These are phyloP conservation scores for Glomeris marginata DNA, from an alignment of 2,888 invertebrate species.

Conservation along the genomic window DNA sequence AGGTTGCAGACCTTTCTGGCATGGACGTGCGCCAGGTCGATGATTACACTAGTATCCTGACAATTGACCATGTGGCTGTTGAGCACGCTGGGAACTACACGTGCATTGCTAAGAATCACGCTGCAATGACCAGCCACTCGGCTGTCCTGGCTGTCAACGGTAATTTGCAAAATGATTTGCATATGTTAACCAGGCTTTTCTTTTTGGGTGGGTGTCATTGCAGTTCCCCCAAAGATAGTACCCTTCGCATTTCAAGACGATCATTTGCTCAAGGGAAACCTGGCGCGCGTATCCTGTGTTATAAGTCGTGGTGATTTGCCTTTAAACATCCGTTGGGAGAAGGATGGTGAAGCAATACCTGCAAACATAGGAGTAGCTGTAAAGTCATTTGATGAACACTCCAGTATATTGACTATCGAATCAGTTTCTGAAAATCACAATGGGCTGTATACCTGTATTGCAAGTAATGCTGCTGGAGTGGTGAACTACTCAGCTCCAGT, in stretches of 20 bases:
- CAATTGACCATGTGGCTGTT: constrained; percentile 25
- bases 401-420: constrained; percentile 27
- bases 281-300: constrained; percentile 12
- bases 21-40: constrained; percentile 20
- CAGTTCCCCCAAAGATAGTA: constrained; percentile 62
- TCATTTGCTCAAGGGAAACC: constrained; percentile 9
- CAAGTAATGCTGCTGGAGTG: constrained; percentile 14
- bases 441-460: constrained; percentile 29
- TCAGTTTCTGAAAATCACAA: constrained; percentile 26
- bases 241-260: constrained; percentile 12
- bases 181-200: constrained; percentile 27
- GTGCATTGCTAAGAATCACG: constrained; percentile 54
- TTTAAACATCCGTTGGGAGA: constrained; percentile 27
- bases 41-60: constrained; percentile 25
- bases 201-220: constrained; percentile 29
- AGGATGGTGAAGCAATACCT: constrained; percentile 25
- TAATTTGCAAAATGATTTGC: constrained; percentile 28
- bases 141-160: constrained; percentile 61
- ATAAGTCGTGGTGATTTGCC: constrained; percentile 24
- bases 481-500: constrained; percentile 16
- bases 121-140: constrained; percentile 54
- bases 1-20: constrained; percentile 14
- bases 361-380: constrained; percentile 14
- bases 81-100: constrained; percentile 33
- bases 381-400: constrained; percentile 26